A percentile compares a stretch with the other conserved stretches of the same genome.
These are phyloP conservation scores for Ectropis crepuscularia DNA, from an alignment of 2,888 invertebrate genomes.

Conservation along the genomic window DNA sequence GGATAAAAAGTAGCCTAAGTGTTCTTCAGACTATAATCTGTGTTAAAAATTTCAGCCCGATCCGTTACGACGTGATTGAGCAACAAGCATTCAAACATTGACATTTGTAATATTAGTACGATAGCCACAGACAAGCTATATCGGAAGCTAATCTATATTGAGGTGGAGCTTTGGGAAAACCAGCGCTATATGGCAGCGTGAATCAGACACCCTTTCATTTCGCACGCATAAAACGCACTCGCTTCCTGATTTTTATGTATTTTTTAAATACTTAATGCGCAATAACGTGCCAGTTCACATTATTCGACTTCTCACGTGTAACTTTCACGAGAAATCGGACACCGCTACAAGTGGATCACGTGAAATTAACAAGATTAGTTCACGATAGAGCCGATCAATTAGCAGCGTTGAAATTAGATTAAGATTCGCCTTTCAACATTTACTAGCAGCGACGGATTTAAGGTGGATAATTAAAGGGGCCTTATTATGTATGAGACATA, in stretches of 20 bases:
- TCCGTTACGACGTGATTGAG: too few relatives aligned
- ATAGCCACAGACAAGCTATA: background rate
- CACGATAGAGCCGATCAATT: conserved; percentile 44
- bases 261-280: conserved; percentile 6
- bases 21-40: too few relatives aligned
- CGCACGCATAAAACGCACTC: conserved; percentile 18
- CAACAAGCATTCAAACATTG: too few relatives aligned
- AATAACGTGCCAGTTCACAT: conserved; percentile 8
- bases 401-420: conserved; percentile 44
- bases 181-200: conserved; percentile 27
- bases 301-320: conserved; percentile 27
- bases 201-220: conserved; percentile 30
- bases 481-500: too few relatives aligned
- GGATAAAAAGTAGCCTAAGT: too few relatives aligned
- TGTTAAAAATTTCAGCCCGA: too few relatives aligned
- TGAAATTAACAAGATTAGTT: conserved; percentile 54
- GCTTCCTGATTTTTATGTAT: conserved; percentile 18
- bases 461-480: too few relatives aligned
- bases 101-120: too few relatives aligned
- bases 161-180: conserved; percentile 30
- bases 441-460: background rate
- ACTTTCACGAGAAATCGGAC: conserved; percentile 37
- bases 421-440: conserved; percentile 24
- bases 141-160: conserved; percentile 19
- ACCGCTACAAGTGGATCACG: conserved; percentile 43